Percentiles rank a stretch among this genome's conserved stretches.
These are phyloP conservation scores for Hyperoplus immaculatus DNA, from an alignment of 2,797 vertebrate species.

Conservation along the genomic window DNA sequence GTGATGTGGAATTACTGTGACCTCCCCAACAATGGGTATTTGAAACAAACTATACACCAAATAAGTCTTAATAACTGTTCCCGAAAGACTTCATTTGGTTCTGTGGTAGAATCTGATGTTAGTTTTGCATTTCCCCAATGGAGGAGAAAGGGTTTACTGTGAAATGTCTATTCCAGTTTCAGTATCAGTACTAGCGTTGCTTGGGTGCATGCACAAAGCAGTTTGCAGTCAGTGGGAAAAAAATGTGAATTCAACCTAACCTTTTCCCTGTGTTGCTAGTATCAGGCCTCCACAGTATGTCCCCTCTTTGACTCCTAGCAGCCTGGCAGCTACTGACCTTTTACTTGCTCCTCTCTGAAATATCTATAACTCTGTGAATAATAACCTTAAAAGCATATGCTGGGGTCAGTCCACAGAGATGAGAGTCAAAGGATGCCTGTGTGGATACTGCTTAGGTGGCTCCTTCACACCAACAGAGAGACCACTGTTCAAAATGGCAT, in stretches of 20 bases:
- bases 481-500: not conserved
- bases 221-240: not conserved
- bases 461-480: slow-evolving; percentile 5
- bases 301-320: not conserved
- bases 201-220: not conserved
- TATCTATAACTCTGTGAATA: not conserved
- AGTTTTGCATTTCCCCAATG: not conserved
- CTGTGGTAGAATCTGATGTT: not conserved
- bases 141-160: not conserved
- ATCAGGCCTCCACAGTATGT: not conserved
- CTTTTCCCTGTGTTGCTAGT: not conserved
- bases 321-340: slow-evolving; percentile 33
- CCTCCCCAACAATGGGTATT: not conserved
- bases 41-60: too few species aligned
- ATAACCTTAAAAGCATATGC: not conserved
- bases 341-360: not conserved
- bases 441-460: slow-evolving; percentile 17
- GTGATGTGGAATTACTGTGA: not conserved
- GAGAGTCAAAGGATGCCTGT: slow-evolving; percentile 6
- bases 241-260: slow-evolving; percentile 7
- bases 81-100: not conserved
- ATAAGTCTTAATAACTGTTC: not conserved
- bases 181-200: not conserved
- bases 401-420: not conserved
- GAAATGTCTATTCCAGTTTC: not conserved